A percentile compares a stretch with the other conserved stretches of the same genome.
Evolutionary conservation across 35 echinoderm and acorn worm genomes (phyloP).

Genomic region (Stichopus chloronotus): DNA sequence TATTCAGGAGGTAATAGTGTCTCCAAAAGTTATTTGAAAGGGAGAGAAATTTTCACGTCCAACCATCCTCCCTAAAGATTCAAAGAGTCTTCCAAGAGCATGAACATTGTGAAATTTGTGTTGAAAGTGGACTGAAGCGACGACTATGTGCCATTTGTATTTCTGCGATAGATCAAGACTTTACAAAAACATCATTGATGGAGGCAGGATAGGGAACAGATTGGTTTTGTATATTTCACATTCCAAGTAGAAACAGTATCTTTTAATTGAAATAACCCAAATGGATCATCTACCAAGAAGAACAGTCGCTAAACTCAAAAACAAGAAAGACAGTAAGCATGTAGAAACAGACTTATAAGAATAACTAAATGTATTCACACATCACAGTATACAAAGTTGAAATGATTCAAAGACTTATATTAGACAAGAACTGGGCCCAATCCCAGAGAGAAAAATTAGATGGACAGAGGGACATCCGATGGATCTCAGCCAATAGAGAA

Average conservation of each 20-base stretch:
- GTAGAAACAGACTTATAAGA: neutral
- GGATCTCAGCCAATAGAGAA: neutral
- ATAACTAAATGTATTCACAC: slow-evolving; percentile 42
- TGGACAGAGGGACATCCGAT: neutral
- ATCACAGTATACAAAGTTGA: slow-evolving; percentile 22
- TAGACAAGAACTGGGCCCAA: too few relatives aligned
- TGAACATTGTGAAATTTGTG: too few relatives aligned
- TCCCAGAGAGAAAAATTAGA: too few relatives aligned
- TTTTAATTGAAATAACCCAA: neutral
- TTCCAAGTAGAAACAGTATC: slow-evolving; percentile 3
- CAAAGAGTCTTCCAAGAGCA: too few relatives aligned
- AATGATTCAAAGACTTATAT: neutral
- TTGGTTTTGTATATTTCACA: neutral
- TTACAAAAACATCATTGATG: too few relatives aligned
- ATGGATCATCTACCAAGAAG: neutral
- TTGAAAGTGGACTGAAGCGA: too few relatives aligned
- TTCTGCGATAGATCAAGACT: too few relatives aligned
- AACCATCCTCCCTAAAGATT: neutral
- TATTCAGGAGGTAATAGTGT: neutral
- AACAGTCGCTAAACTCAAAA: neutral
- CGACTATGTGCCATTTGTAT: too few relatives aligned
- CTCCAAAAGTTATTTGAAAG: neutral
- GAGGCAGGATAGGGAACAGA: too few relatives aligned
- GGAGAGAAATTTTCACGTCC: neutral
- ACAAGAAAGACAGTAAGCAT: neutral